These are phyloP conservation scores for Pseudorhiza aurosa DNA, from an alignment of 30 jellyfish, hydroid and myxozoan genomes.

Conservation along the genomic window DNA sequence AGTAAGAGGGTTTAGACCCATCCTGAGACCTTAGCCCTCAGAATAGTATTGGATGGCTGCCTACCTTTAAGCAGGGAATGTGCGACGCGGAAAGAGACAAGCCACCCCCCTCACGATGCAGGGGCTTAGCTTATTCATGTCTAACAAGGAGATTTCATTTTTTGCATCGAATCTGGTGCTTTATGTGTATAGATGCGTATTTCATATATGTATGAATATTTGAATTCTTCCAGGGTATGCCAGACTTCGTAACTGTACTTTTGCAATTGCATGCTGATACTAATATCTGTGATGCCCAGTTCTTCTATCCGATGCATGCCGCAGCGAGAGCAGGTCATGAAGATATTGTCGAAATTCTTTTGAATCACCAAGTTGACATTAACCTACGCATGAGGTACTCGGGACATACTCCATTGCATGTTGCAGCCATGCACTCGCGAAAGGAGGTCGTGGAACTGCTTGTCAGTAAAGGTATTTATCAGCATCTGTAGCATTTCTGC, in stretches of 20 bases:
- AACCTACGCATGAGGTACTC: slow-evolving; percentile 42
- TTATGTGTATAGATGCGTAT: too few relatives aligned
- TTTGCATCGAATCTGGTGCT: neutral
- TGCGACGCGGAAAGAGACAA: too few relatives aligned
- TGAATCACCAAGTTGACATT: slow-evolving; percentile 68
- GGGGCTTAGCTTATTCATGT: too few relatives aligned
- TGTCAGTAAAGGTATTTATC: slow-evolving; percentile 39
- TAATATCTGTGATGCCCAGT: slow-evolving; percentile 40
- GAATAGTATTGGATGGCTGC: too few relatives aligned
- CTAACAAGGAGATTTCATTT: too few relatives aligned
- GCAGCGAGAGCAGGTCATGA: slow-evolving; percentile 88
- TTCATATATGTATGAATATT: neutral
- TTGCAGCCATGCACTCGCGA: slow-evolving; percentile 70
- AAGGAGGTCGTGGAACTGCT: slow-evolving; percentile 59
- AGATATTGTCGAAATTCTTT: slow-evolving; percentile 39
- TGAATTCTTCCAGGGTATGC: slow-evolving; percentile 79
- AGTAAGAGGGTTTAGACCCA: too few relatives aligned
- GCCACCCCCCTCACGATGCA: too few relatives aligned
- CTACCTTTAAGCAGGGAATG: too few relatives aligned
- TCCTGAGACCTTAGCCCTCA: too few relatives aligned
- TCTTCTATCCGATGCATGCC: slow-evolving; percentile 64
- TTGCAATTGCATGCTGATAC: slow-evolving; percentile 77
- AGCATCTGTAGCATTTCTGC: too few relatives aligned
- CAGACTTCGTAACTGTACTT: slow-evolving; percentile 56
- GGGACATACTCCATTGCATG: slow-evolving; percentile 72